Evolutionary conservation across 2,797 vertebrate species (phyloP), one percentile per base, ranked within the genome.

Genomic region (Sarcoramphus papa): DNA sequence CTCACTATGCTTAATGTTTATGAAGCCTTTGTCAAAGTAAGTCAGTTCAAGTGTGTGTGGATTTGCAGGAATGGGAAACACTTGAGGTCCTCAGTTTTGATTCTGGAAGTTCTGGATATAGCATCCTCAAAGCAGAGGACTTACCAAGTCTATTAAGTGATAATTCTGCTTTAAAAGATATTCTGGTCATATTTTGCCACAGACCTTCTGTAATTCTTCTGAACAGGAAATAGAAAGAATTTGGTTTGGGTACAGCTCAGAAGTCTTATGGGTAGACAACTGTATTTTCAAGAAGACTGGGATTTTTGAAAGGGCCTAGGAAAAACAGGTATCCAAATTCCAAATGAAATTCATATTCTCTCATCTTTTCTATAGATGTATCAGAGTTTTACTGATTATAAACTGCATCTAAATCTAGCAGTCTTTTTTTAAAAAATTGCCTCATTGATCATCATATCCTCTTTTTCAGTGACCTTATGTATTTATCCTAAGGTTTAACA

Each of bases 1-100:
- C 99, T 99, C 91, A 99, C 99, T 65, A 99, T 99, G 99, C 98
- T 99, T 95, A 99, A 99, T 54, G 98, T 99, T 72, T 99, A 99
- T 68, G 99, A 99, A 97, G 99, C 99, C 13, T 99, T 99, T 97
- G 98, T 99, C 92, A 99, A 99, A 98, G 99, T 99, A 97, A 98
- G 98, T 93, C 37, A 40, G 25, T 24, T 60, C 3, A 50, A 33
- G 2, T 23, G 21, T 7, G 1, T 9, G 40, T 73, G 82, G 17
- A 33, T 41, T 60, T 75, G 33, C 41, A 72, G 72, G 45, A 85
- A 17, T 6, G 5, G 50, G 31, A 75, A 59, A 23, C 56, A 14
- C 31, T 14, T 47, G 56, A 25, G 7, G n/a, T 43, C 72, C 41
- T 89, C 20, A 10, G 4, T 85, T 85, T 48, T 77, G 43, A 57